Evolutionary conservation across 2,888 invertebrate genomes (phyloP).

Genomic region (Homarus gammarus): DNA sequence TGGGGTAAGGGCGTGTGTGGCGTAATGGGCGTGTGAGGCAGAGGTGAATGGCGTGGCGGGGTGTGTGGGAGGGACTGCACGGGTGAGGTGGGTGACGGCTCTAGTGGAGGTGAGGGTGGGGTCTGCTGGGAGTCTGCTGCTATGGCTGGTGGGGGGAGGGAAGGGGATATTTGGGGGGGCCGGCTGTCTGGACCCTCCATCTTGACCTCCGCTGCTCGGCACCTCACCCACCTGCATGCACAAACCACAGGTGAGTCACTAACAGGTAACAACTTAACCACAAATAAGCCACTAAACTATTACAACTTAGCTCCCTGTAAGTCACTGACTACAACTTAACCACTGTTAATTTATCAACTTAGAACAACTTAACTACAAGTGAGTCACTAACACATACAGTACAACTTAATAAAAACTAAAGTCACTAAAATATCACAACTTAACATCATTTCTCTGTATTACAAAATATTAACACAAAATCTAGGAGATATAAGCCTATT

Average conservation of each 20-base stretch:
- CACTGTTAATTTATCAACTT: no score
- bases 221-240: conserved; percentile 61
- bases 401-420: no score
- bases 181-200: conserved; percentile 68
- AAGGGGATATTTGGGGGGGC: conserved; percentile 50
- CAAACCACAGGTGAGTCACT: neutral
- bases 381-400: no score
- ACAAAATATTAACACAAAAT: no score
- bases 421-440: no score
- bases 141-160: conserved; percentile 54
- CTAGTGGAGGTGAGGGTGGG: conserved; percentile 39
- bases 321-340: neutral
- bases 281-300: neutral
- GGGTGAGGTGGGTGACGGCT: conserved; percentile 53
- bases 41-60: conserved; percentile 45
- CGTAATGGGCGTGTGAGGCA: conserved; percentile 56
- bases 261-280: neutral
- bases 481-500: no score
- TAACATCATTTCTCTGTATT: no score
- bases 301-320: neutral
- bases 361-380: no score
- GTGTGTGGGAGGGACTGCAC: conserved; percentile 50
- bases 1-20: conserved; percentile 54
- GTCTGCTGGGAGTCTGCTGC: conserved; percentile 52
- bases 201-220: conserved; percentile 64